Conservation (phyloP, 2,888 invertebrate species). For the Drymonia ruficornis region DNA sequence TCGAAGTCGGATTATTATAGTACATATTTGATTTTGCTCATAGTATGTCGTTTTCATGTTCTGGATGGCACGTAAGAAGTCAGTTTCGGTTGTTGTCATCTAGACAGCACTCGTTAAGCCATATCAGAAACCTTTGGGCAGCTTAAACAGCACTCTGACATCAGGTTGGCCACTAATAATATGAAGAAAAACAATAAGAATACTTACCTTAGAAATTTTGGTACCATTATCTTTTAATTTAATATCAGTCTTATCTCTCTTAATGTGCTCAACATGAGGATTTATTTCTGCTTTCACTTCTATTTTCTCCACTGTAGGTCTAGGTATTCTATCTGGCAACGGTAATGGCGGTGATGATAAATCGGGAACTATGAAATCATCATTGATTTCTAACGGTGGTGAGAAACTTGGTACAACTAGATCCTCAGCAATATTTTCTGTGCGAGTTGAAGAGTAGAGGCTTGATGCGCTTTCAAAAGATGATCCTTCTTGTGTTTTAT, state of each 20-base stretch:
- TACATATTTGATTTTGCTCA: no score
- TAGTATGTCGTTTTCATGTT: no score
- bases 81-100: no score
- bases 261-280: constrained; percentile 60
- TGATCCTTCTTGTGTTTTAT: constrained; percentile 89
- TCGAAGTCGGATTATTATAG: neutral
- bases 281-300: constrained; percentile 75
- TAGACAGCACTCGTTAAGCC: no score
- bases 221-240: constrained; percentile 66
- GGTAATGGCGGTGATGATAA: constrained; percentile 77
- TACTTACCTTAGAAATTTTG: constrained; percentile 52
- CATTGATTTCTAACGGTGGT: constrained; percentile 82
- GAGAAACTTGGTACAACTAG: constrained; percentile 86
- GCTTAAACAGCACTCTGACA: no score
- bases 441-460: constrained; percentile 90
- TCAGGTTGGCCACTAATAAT: no score
- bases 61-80: no score
- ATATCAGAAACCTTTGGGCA: no score
- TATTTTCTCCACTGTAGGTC: constrained; percentile 66
- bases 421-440: constrained; percentile 88
- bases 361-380: constrained; percentile 76
- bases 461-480: constrained; percentile 96
- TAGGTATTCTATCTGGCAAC: constrained; percentile 67
- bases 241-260: constrained; percentile 80
- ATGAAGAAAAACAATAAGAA: no score